phyloP scores from a whole-genome alignment of 2,113 vertebrate species.

The Poeciliopsis turrubarensis region DNA sequence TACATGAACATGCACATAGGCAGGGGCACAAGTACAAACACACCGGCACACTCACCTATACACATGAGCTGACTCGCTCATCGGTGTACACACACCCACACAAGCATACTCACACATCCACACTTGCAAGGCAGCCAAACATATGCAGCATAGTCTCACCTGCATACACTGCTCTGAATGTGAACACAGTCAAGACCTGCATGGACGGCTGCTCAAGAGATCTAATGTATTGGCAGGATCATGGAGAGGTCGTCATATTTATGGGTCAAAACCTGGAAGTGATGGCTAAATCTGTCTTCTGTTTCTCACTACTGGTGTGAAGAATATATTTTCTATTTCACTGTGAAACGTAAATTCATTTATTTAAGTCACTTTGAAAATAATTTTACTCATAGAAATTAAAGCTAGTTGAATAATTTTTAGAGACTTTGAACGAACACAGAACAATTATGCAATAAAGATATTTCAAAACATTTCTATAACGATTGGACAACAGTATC shows the following conservation, averaged over 20 bases:
- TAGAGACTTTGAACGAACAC: no score
- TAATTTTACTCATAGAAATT: no score
- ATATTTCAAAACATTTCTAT: no score
- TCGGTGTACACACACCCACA: not conserved
- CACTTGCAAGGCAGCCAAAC: slow-evolving; percentile 17
- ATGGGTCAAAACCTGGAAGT: slow-evolving; percentile 69
- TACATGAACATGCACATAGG: slow-evolving; percentile 22
- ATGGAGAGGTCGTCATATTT: slow-evolving; percentile 66
- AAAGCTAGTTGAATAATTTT: no score
- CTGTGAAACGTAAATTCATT: no score
- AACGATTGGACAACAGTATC: no score
- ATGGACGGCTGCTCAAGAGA: slow-evolving; percentile 49
- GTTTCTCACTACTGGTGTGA: slow-evolving; percentile 48
- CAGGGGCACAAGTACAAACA: slow-evolving; percentile 14
- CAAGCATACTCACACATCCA: slow-evolving; percentile 22
- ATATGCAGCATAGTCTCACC: slow-evolving; percentile 11
- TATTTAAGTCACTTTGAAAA: no score
- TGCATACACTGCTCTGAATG: slow-evolving; percentile 25
- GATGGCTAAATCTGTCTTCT: slow-evolving; percentile 48
- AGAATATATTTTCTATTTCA: no score
- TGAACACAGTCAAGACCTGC: slow-evolving; percentile 60
- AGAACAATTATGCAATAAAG: no score
- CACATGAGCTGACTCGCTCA: slow-evolving; percentile 21
- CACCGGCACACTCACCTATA: slow-evolving; percentile 28
- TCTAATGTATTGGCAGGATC: slow-evolving; percentile 73